phyloP scores from a whole-genome alignment of 1,140 invertebrate species.

The Sipha flava region DNA sequence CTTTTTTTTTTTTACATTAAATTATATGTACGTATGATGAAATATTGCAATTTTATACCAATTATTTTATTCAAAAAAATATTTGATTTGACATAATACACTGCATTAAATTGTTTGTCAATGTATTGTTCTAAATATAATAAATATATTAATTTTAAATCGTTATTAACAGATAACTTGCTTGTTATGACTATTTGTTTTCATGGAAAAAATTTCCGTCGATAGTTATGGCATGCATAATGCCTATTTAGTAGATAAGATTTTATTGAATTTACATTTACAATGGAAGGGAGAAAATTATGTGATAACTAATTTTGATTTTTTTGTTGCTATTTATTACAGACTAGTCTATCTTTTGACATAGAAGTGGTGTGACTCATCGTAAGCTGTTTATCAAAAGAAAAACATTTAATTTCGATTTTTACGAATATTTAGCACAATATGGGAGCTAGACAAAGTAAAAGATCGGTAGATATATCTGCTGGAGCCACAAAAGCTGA shows the following conservation, averaged over 20 bases:
- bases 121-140: neutral
- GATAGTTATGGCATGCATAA: neutral
- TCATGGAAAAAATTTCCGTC: neutral
- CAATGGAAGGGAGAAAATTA: neutral
- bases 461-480: slow-evolving; percentile 72
- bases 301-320: slow-evolving; percentile 20
- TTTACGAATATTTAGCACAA: slow-evolving; percentile 39
- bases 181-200: neutral
- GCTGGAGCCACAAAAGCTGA: slow-evolving; percentile 68
- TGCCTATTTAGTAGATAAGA: neutral
- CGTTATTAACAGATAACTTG: neutral
- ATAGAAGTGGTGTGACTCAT: neutral
- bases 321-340: slow-evolving; percentile 23
- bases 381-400: no score
- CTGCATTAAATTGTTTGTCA: no score
- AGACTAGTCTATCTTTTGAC: neutral
- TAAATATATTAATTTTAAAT: neutral
- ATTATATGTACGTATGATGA: no score
- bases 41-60: no score
- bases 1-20: no score
- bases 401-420: neutral
- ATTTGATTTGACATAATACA: no score
- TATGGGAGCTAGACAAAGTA: slow-evolving; percentile 76
- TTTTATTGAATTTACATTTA: neutral
- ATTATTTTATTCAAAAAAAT: no score